Evolutionary conservation across 2,113 vertebrate genomes (phyloP).

Genomic region (Gymnogyps californianus): DNA sequence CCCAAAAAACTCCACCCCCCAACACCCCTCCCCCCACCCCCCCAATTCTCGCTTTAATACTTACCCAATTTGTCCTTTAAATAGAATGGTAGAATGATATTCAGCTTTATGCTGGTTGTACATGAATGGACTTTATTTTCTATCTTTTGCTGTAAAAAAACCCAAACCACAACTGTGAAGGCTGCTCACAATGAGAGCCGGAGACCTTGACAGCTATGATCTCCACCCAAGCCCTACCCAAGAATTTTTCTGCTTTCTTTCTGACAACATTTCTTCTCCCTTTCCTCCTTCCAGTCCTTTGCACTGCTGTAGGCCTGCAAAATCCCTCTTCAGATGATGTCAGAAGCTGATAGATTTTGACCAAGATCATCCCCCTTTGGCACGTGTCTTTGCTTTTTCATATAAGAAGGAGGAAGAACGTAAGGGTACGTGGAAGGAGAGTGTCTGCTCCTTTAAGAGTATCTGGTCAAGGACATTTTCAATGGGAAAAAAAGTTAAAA

Average conservation of each 20-base stretch:
- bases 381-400: not conserved
- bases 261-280: rapidly evolving
- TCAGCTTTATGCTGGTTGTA: not conserved
- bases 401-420: not conserved
- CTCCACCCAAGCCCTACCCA: not conserved
- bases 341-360: not conserved
- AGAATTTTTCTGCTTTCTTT: not conserved
- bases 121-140: not conserved
- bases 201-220: not conserved
- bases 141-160: not conserved
- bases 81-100: not conserved
- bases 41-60: not conserved
- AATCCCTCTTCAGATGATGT: not conserved
- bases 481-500: not conserved
- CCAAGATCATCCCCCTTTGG: not conserved
- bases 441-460: not conserved
- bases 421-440: not conserved
- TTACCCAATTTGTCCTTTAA: not conserved
- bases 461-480: not conserved
- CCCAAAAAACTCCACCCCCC: not conserved
- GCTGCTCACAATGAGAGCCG: not conserved
- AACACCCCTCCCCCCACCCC: rapidly evolving
- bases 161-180: not conserved
- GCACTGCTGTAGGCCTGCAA: not conserved
- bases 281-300: not conserved